Conservation (phyloP, 2,113 vertebrate species). For the Scalopus aquaticus region DNA sequence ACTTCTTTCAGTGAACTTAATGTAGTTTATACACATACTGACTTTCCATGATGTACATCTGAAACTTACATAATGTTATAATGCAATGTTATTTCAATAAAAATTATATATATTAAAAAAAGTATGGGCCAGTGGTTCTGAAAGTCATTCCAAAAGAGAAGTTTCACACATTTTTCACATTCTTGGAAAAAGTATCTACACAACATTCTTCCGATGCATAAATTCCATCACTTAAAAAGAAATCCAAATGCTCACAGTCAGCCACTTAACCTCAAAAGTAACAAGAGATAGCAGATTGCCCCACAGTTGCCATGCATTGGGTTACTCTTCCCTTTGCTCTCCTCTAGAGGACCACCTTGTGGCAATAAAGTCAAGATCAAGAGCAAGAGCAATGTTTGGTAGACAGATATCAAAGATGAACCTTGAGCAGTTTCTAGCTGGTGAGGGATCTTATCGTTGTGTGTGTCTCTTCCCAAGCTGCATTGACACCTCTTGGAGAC, state of each 20-base stretch:
- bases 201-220: background rate
- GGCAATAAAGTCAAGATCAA: background rate
- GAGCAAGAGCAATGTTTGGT: fast-evolving
- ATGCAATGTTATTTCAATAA: background rate
- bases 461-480: slow-evolving; percentile 79
- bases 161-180: background rate
- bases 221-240: background rate
- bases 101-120: background rate
- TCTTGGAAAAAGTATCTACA: background rate
- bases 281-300: background rate
- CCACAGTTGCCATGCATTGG: background rate
- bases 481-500: slow-evolving; percentile 77
- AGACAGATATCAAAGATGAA: background rate
- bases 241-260: too few relatives aligned
- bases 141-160: background rate
- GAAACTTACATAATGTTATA: background rate
- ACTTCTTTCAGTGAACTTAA: background rate
- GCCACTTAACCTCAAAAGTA: background rate
- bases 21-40: background rate
- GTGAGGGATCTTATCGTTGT: background rate
- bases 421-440: background rate
- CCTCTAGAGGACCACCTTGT: fast-evolving
- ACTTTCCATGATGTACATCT: background rate
- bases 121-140: background rate
- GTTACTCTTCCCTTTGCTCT: background rate